Evolutionary conservation across 2,888 invertebrate species (phyloP), one percentile per base, ranked within the genome.

Genomic region (Standfussiana lucernea): DNA sequence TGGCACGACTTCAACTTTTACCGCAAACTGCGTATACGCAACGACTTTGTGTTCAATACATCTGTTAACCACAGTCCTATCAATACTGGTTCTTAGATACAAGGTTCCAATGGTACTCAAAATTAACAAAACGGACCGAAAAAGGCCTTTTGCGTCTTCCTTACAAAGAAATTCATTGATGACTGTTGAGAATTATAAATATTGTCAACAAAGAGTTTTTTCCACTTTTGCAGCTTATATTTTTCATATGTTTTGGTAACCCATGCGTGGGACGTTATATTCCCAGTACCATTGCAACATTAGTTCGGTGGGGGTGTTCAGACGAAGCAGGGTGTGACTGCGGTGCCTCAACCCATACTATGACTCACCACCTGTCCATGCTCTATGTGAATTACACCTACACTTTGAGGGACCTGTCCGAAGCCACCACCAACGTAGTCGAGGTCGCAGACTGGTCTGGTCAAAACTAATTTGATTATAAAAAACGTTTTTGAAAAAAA

Each of bases 1-100:
- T 83, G 40, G 56, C 56, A 32, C 35, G 7, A 37, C 21, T 35
- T 65, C 37, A 78, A 78, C 10, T n/a, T n/a, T 53, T 21, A 7
- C 32, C 50, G 1, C 21, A 45, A 61, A 77, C 53, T 64, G 61
- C 28, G n/a, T 40, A 75, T 40, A 40, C 75, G 40, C 32, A 40
- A 32, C 0, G 15, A 72, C 21, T n/a, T 35, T 42, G 13, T 45
- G 11, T 45, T 21, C n/a, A 73, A 42, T 74, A 74, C 53, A 32
- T n/a, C 8, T 37, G 28, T 61, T 61, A 18, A 35, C 50, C 18
- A n/a, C 7, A 15, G 2, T 67, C 1, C 15, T 42, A 24, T 15
- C 24, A 45, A 53, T 45, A 66, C 61, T 77, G 65, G 59, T 77
- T 37, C 15, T 61, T 32, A 2, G 18, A 37, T 42, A 35, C 35